Evolutionary conservation across 2,888 invertebrate species (phyloP).

Genomic region (Thymelicus sylvestris): DNA sequence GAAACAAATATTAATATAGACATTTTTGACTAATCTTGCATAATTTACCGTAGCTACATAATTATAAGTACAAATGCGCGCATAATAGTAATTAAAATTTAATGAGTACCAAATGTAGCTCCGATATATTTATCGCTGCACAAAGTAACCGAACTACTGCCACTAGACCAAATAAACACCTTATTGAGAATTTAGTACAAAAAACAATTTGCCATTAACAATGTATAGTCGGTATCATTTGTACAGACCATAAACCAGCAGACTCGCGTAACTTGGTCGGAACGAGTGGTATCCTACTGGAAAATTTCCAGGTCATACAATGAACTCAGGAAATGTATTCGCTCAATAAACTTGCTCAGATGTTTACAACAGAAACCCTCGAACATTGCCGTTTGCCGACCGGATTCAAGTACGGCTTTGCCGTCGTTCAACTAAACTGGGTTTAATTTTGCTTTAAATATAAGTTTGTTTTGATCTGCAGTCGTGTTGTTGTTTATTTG

Average conservation of each 20-base stretch:
- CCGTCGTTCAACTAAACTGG: slow-evolving; percentile 13
- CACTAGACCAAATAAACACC: no score
- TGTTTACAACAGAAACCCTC: slow-evolving; percentile 26
- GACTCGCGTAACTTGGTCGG: slow-evolving; percentile 11
- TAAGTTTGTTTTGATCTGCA: background rate
- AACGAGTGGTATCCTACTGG: slow-evolving; percentile 16
- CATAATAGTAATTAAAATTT: background rate
- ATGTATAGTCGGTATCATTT: background rate
- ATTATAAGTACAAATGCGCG: no score
- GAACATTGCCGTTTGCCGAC: slow-evolving; percentile 14
- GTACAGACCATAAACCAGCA: slow-evolving; percentile 15
- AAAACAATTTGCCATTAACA: background rate
- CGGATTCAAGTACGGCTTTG: slow-evolving; percentile 11
- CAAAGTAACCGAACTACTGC: no score
- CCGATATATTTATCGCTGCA: background rate
- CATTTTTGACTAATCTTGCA: no score
- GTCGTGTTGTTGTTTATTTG: background rate
- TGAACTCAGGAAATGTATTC: slow-evolving; percentile 15
- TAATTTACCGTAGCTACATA: no score
- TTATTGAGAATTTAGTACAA: background rate
- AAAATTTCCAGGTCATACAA: slow-evolving; percentile 30
- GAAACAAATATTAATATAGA: no score
- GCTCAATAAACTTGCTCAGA: slow-evolving; percentile 18
- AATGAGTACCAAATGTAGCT: background rate
- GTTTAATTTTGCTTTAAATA: slow-evolving; percentile 16